Evolutionary conservation across 2,797 vertebrate genomes (phyloP), one percentile per base, ranked within the genome.

Genomic region (Mycteria americana): DNA sequence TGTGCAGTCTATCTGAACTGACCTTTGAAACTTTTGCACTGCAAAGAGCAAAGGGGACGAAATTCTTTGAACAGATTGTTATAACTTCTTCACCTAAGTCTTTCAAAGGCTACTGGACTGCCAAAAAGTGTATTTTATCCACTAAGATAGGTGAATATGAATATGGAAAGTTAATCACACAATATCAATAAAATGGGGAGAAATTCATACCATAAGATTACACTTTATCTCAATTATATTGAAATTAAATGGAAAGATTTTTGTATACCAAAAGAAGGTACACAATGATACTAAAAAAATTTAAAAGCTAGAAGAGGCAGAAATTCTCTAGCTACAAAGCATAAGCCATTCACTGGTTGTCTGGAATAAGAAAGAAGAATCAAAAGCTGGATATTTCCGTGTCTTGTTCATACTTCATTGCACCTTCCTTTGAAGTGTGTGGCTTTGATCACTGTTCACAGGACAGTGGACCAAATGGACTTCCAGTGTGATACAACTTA

Each of bases 361-460:
- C 56, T 87, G 68, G n/a, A 95, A 74, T 62, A 95, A 62, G 63
- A 92, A 88, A 93, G 91, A 89, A 91, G 89, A 87, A 87, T 41
- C 35, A 86, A 79, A 92, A 93, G 33, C 70, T 93, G 41, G 30
- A 22, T 90, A 73, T 79, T 80, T 94, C 88, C 5, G 0, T 50
- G 41, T 94, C 92, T 77, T 73, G 63, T 95, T 94, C 90, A 87
- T 95, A 89, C 77, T 92, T 92, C 92, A 54, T 76, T 92, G 93
- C 83, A 85, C 76, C 59, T 93, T 93, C 70, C 88, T 96, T 96
- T 97, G 95, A 94, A 96, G 90, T 67, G 54, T 53, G 24, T 48
- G 70, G 45, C 90, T 94, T 95, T 97, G 92, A 96, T 95, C 96
- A 92, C 35, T 89, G 46, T 76, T 90, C 90, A 79, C 60, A 94